These are phyloP conservation scores for Aegypius monachus DNA, from an alignment of 2,113 vertebrate genomes.

Conservation along the genomic window DNA sequence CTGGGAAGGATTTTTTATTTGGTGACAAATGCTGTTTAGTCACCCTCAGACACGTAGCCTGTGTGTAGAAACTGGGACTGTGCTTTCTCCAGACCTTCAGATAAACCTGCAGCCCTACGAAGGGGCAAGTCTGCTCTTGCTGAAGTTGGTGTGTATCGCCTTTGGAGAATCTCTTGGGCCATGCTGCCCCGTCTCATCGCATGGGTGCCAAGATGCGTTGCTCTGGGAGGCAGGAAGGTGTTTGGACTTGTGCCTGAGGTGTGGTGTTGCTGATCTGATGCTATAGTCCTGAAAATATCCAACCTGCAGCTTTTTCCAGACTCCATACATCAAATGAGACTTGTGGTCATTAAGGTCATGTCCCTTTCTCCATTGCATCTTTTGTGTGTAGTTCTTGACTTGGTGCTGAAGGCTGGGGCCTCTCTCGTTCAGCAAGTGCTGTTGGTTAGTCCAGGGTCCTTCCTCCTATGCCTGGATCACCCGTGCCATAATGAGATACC, in stretches of 20 bases:
- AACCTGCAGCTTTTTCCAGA: background rate
- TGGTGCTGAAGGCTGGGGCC: background rate
- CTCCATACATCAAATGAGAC: background rate
- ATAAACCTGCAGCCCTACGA: background rate
- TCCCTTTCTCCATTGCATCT: background rate
- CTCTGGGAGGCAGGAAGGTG: background rate
- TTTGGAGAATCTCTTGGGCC: background rate
- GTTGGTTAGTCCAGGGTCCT: background rate
- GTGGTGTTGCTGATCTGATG: background rate
- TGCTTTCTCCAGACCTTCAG: background rate
- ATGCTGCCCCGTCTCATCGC: background rate
- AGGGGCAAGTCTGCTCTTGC: background rate
- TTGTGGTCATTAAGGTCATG: background rate
- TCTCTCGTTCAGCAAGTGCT: background rate
- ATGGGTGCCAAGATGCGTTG: rapidly evolving
- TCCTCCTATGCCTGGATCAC: background rate
- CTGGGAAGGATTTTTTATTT: background rate
- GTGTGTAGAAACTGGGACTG: background rate
- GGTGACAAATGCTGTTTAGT: background rate
- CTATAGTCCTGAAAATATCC: slow-evolving; percentile 1
- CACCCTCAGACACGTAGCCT: background rate
- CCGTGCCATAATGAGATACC: rapidly evolving
- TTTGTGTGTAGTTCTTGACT: background rate
- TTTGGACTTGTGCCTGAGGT: background rate
- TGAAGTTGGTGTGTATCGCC: rapidly evolving